Conservation (phyloP, 1,140 invertebrate genomes). For the Pseudoatta argentina region DNA sequence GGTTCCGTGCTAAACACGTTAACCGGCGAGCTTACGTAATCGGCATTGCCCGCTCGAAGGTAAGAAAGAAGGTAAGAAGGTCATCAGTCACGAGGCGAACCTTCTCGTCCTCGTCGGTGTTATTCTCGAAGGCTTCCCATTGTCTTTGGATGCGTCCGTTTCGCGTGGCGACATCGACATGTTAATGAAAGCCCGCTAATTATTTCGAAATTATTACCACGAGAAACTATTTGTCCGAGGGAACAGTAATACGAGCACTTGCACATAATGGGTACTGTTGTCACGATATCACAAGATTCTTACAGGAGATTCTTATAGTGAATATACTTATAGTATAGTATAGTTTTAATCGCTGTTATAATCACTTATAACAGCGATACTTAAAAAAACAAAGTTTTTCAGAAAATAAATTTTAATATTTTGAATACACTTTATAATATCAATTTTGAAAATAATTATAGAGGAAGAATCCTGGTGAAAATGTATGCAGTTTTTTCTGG, state of each 20-base stretch:
- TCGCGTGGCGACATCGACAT: neutral
- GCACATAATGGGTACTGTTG: neutral
- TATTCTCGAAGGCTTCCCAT: constrained; percentile 17
- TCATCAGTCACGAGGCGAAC: constrained; percentile 69
- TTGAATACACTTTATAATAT: too few species aligned
- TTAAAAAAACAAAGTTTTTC: too few species aligned
- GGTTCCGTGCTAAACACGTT: constrained; percentile 73
- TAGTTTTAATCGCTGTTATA: too few species aligned
- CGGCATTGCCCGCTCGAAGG: constrained; percentile 61
- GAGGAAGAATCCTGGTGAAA: too few species aligned
- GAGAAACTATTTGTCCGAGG: neutral
- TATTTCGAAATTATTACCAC: constrained; percentile 26
- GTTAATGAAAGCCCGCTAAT: constrained; percentile 38
- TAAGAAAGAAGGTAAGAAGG: constrained; percentile 76
- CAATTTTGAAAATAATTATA: too few species aligned
- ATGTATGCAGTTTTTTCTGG: too few species aligned
- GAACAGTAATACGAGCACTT: neutral
- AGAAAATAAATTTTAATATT: too few species aligned
- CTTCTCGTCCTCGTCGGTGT: neutral
- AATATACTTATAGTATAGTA: too few species aligned
- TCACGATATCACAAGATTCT: neutral
- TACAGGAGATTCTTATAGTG: neutral
- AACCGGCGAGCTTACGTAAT: constrained; percentile 75
- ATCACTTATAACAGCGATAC: neutral
- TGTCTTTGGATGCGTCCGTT: neutral